Evolutionary conservation across 1,140 invertebrate genomes (phyloP).

Genomic region (Solenopsis fugax): DNA sequence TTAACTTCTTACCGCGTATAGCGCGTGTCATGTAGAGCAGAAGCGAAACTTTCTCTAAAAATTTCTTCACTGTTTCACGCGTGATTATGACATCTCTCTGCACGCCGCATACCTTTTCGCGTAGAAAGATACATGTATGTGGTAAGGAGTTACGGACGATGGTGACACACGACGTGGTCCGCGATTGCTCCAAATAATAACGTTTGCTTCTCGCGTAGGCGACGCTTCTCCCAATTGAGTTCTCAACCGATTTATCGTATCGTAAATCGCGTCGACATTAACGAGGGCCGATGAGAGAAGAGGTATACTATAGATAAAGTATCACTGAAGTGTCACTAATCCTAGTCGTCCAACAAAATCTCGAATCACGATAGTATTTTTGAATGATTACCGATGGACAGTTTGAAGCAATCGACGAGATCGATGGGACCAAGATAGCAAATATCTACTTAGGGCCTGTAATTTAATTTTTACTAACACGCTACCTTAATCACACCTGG

Average conservation of each 20-base stretch:
- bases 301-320: not conserved
- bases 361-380: conserved; percentile 58
- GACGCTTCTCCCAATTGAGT: conserved; percentile 20
- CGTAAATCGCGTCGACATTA: conserved; percentile 61
- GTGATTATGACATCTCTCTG: conserved; percentile 39
- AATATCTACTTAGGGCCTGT: conserved; percentile 73
- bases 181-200: conserved; percentile 29
- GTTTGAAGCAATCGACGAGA: conserved; percentile 69
- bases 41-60: conserved; percentile 34
- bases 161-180: conserved; percentile 30
- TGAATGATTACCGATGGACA: conserved; percentile 59
- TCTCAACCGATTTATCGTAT: conserved; percentile 69
- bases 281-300: not conserved
- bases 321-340: conserved; percentile 17
- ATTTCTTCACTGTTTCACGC: conserved; percentile 31
- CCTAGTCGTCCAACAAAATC: conserved; percentile 61
- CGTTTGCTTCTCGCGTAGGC: not conserved
- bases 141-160: conserved; percentile 44
- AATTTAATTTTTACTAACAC: conserved; percentile 83
- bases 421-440: conserved; percentile 50
- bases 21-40: conserved; percentile 32
- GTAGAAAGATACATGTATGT: conserved; percentile 35
- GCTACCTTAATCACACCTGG: conserved; percentile 76
- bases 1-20: conserved; percentile 42
- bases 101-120: not conserved